Percentiles rank a stretch among this genome's conserved stretches.
Evolutionary conservation across 2,797 vertebrate species (phyloP).

Genomic region (Apodemus agrarius): DNA sequence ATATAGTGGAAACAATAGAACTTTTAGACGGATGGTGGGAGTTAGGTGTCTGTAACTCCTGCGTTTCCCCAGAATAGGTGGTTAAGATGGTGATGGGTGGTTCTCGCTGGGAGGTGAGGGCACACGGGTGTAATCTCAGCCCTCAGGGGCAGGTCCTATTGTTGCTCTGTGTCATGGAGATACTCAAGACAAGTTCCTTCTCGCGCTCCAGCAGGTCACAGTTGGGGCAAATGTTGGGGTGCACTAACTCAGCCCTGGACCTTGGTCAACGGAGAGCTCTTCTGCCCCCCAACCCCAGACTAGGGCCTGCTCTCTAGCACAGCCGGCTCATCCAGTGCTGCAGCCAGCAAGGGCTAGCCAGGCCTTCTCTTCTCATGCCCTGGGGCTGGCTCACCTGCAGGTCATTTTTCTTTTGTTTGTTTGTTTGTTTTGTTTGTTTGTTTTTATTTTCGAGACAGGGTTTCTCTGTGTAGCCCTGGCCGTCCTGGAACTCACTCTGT

Average conservation of each 20-base stretch:
- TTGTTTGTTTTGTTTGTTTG: too few relatives aligned
- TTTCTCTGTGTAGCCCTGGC: too few relatives aligned
- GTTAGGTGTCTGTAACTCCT: neutral
- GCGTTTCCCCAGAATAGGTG: constrained; percentile 3
- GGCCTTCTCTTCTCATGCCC: neutral
- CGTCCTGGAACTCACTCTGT: too few relatives aligned
- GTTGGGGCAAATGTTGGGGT: neutral
- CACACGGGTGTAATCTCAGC: too few relatives aligned
- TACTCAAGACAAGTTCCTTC: neutral
- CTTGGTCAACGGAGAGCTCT: neutral
- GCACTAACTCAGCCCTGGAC: neutral
- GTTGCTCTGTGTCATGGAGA: neutral
- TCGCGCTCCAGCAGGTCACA: too few relatives aligned
- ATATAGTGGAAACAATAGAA: constrained; percentile 33
- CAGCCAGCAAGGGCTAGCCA: too few relatives aligned
- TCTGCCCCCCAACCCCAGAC: neutral
- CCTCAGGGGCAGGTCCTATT: neutral
- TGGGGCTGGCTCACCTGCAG: neutral
- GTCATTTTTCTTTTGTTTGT: too few relatives aligned
- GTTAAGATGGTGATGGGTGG: neutral
- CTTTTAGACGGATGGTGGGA: constrained; percentile 50
- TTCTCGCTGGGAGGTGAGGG: neutral
- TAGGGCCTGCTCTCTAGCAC: neutral
- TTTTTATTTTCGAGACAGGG: too few relatives aligned
- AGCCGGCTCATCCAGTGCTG: neutral